Evolutionary conservation across 2,113 vertebrate genomes (phyloP).

Genomic region (Pygoscelis adeliae): DNA sequence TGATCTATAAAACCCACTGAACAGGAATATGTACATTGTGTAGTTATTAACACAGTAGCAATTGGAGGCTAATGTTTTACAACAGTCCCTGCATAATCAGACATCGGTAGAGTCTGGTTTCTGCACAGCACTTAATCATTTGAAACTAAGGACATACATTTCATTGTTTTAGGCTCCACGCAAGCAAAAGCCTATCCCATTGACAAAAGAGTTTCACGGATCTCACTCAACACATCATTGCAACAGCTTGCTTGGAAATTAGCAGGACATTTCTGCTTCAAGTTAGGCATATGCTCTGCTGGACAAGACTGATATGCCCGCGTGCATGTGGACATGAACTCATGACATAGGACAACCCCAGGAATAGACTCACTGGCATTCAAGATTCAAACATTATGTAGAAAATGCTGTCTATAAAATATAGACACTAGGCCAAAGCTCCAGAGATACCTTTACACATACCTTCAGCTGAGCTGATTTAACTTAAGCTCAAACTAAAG

Average conservation of each 20-base stretch:
- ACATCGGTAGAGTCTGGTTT: neutral
- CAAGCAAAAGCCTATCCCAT: neutral
- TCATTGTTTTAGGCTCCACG: neutral
- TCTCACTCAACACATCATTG: neutral
- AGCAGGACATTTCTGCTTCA: neutral
- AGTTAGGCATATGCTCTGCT: neutral
- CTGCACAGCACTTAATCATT: neutral
- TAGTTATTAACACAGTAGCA: constrained; percentile 14
- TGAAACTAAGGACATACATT: neutral
- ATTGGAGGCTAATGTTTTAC: neutral
- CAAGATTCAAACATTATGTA: neutral
- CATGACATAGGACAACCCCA: neutral
- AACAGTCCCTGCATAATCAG: constrained; percentile 8
- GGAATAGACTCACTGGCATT: neutral
- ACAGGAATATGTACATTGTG: constrained; percentile 4
- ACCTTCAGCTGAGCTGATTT: neutral
- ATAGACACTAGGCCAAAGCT: neutral
- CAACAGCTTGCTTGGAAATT: neutral
- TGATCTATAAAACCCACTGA: constrained; percentile 31
- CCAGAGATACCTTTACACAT: neutral
- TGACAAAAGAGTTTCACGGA: neutral
- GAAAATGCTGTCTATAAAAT: neutral
- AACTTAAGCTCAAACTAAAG: neutral
- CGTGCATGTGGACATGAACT: neutral
- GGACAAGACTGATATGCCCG: rapidly evolving